Base-by-base conservation (phyloP, 2,797 vertebrate genomes). In the Paramormyrops hopkinsi region DNA sequence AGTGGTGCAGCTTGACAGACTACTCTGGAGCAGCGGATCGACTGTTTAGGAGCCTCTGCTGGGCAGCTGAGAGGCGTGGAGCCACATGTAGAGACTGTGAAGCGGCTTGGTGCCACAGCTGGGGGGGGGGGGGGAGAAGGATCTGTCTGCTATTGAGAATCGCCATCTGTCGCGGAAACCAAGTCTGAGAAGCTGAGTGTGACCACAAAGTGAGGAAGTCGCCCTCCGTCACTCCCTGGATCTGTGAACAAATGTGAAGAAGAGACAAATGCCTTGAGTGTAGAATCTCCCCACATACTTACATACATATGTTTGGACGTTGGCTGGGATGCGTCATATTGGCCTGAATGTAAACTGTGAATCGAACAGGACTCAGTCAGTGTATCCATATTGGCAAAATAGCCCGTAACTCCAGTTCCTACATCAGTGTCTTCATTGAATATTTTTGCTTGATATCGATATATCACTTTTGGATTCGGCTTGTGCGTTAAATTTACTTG, bases 301-400 rank as follows among this genome's bases (percentile, higher is more conserved):
- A 84, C 82, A 84, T n/a, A 51, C 46, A 84, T 84, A 84, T 48
- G 44, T 84, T 84, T 84, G 46, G 46, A 41, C 19, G 19, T 44
- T 79, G 73, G 73, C 73, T 51, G 46, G 44, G n/a, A 84, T 48
- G 82, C 4, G 82, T 50, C 22, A 84, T 84, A 51, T 84, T 50
- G 73, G 73, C 73, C 73, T 79, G 82, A 46, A 84, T 84, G 22
- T 48, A 50, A 50, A 84, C 44, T 84, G 82, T 84, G 82, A 84
- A 84, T 84, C 3, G 19, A 84, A 25, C 82, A 48, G 41, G 46
- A 51, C 46, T 25, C 82, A 84, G 82, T 50, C 79, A 48, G 3
- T 50, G 11, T 29, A 29, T 84, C 46, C 82, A 50, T 84, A n/a
- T 29, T 48, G 41, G n/a, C 44, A 29, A 84, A 50, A 44, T 9